phyloP scores from a whole-genome alignment of 2,113 vertebrate genomes.

The Azemiops feae region DNA sequence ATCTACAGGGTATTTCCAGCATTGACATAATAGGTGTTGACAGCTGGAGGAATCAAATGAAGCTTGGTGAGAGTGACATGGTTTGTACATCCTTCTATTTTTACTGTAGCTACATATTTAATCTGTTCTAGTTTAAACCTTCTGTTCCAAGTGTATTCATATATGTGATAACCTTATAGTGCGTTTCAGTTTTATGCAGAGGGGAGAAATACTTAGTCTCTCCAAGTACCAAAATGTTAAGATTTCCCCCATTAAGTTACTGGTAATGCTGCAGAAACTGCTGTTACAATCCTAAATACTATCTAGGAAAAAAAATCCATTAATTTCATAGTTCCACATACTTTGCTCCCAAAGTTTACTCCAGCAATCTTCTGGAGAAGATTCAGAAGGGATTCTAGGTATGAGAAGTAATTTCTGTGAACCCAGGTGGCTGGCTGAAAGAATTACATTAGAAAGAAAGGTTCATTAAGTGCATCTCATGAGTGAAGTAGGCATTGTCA shows the following conservation, averaged over 20 bases:
- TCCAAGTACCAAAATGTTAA: conserved; percentile 16
- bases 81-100: neutral
- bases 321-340: neutral
- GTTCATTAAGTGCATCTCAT: neutral
- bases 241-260: neutral
- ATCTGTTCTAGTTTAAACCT: neutral
- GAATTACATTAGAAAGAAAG: neutral
- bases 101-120: neutral
- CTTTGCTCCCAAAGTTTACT: neutral
- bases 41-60: neutral
- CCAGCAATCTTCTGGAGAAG: neutral
- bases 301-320: neutral
- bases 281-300: neutral
- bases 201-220: neutral
- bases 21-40: conserved; percentile 4
- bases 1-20: conserved; percentile 36
- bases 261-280: conserved; percentile 14
- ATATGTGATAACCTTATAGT: neutral
- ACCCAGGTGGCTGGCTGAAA: neutral
- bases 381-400: neutral
- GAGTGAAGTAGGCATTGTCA: neutral
- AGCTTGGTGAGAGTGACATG: neutral
- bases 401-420: neutral
- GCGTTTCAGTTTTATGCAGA: neutral
- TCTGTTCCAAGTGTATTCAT: neutral